phyloP scores from a whole-genome alignment of 2,888 invertebrate species.

The Acheta domesticus region DNA sequence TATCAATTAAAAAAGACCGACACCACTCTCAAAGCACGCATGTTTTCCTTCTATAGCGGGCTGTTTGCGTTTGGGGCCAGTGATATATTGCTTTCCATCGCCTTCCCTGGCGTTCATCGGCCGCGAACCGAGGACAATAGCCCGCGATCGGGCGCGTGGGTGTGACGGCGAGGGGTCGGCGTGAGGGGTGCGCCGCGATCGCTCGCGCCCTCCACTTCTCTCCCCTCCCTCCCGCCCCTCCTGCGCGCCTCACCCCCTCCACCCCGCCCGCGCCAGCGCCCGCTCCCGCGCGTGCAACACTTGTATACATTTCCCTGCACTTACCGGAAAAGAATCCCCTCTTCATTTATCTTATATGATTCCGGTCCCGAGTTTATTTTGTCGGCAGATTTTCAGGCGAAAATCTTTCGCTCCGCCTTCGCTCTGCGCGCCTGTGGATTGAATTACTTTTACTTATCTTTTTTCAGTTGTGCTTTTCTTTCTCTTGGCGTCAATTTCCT shows the following conservation, averaged over 20 bases:
- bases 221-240: not conserved
- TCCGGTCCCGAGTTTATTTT: not conserved
- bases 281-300: not conserved
- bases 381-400: not conserved
- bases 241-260: not conserved
- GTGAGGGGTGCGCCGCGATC: constrained; percentile 19
- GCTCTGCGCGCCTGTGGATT: not conserved
- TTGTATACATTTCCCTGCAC: constrained; percentile 18
- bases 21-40: too few relatives aligned
- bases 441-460: constrained; percentile 11
- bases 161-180: not conserved
- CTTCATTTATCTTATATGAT: constrained; percentile 18
- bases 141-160: not conserved
- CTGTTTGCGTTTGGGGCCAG: too few relatives aligned
- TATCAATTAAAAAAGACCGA: too few relatives aligned
- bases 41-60: too few relatives aligned
- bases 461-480: constrained; percentile 22
- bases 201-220: not conserved
- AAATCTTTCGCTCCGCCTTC: constrained; percentile 7
- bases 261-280: not conserved
- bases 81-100: too few relatives aligned
- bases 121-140: constrained; percentile 19
- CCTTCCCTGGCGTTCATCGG: constrained; percentile 21
- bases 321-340: constrained; percentile 10
- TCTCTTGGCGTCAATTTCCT: constrained; percentile 33